Conservation (phyloP, 2,888 invertebrate genomes). For the Idaea dimidiata region DNA sequence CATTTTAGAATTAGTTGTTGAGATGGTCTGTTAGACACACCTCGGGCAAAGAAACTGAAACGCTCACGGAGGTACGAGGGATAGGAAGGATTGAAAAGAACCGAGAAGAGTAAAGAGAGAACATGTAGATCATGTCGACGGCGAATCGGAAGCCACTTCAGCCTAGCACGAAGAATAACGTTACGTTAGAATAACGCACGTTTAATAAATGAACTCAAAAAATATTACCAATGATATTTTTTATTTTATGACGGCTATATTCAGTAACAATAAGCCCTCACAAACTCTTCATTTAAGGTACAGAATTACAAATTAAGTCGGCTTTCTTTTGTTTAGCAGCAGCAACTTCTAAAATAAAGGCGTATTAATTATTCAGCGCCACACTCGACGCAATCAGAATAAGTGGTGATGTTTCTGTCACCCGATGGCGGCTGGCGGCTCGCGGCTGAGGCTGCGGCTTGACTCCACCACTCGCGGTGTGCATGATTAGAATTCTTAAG, state of each 20-base stretch:
- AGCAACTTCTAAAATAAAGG: conserved; percentile 71
- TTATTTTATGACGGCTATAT: conserved; percentile 15
- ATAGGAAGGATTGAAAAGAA: too few relatives aligned
- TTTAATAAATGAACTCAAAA: neutral
- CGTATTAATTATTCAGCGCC: conserved; percentile 80
- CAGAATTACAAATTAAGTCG: conserved; percentile 66
- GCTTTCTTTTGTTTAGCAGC: conserved; percentile 64
- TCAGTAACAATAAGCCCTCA: conserved; percentile 11
- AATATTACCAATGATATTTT: neutral
- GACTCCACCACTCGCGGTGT: conserved; percentile 41
- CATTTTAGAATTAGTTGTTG: too few relatives aligned
- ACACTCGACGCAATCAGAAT: conserved; percentile 80
- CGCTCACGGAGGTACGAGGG: too few relatives aligned
- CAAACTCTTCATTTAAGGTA: conserved; percentile 32
- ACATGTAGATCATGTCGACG: too few relatives aligned
- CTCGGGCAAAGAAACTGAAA: too few relatives aligned
- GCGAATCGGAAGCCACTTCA: too few relatives aligned
- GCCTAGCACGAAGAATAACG: too few relatives aligned
- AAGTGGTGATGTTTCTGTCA: conserved; percentile 81
- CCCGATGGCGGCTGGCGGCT: conserved; percentile 52
- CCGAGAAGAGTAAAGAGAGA: too few relatives aligned
- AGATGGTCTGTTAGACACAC: too few relatives aligned
- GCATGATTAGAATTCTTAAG: conserved; percentile 81
- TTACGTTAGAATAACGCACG: too few relatives aligned
- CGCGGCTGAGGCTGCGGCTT: conserved; percentile 31